These are phyloP conservation scores for Orchestia grillus DNA, from an alignment of 1,140 invertebrate genomes.

Conservation along the genomic window DNA sequence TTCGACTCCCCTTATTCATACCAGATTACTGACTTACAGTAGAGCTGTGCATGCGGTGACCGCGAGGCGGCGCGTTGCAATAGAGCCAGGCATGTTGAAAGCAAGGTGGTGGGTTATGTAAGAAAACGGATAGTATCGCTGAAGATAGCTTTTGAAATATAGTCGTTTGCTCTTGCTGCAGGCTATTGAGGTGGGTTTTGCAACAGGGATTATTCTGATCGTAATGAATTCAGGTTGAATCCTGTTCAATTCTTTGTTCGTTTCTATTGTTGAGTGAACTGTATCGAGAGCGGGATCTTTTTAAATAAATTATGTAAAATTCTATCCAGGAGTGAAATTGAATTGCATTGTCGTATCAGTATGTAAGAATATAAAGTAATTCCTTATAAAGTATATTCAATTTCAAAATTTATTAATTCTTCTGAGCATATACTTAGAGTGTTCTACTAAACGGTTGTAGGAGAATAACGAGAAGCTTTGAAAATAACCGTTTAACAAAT, in stretches of 20 bases:
- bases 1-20: neutral
- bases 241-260: neutral
- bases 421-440: neutral
- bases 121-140: neutral
- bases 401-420: neutral
- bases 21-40: neutral
- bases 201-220: conserved; percentile 1
- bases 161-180: neutral
- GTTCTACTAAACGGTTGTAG: neutral
- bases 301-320: neutral
- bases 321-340: neutral
- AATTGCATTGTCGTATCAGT: neutral
- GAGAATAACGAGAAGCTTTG: neutral
- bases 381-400: too few relatives aligned
- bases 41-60: neutral
- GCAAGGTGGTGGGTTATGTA: neutral
- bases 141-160: neutral
- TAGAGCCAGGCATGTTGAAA: neutral
- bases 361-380: neutral
- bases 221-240: neutral
- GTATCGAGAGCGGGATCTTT: neutral
- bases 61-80: neutral
- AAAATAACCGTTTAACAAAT: neutral
- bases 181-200: neutral
- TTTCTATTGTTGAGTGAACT: neutral